phyloP scores from a whole-genome alignment of 2,113 vertebrate species.

The Ophiodon elongatus region DNA sequence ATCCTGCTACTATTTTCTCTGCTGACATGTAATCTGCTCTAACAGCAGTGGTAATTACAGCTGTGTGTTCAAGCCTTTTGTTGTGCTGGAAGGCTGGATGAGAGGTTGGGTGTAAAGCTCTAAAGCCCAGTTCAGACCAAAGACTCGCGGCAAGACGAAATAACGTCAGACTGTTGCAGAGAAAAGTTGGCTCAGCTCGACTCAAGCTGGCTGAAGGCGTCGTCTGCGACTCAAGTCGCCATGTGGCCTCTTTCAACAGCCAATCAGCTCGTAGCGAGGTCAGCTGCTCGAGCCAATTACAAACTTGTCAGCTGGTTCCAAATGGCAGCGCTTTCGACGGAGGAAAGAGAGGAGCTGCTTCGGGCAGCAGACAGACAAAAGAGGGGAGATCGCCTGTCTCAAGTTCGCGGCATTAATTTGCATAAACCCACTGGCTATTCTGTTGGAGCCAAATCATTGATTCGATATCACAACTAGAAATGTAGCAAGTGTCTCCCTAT shows the following conservation, averaged over 20 bases:
- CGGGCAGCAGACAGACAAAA: no score
- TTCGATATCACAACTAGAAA: no score
- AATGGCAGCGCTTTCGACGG: no score
- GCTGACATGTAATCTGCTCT: constrained; percentile 37
- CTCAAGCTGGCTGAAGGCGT: background rate
- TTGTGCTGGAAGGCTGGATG: background rate
- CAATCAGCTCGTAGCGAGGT: background rate
- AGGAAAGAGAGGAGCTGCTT: no score
- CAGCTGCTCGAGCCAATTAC: no score
- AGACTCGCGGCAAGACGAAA: background rate
- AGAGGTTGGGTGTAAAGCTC: background rate
- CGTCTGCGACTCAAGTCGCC: background rate
- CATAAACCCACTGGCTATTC: no score
- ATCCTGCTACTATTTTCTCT: constrained; percentile 30
- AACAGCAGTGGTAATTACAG: constrained; percentile 20
- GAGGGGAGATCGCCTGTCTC: no score
- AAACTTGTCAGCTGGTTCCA: no score
- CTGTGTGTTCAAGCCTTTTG: constrained; percentile 12
- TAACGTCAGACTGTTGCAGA: background rate
- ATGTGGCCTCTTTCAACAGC: background rate
- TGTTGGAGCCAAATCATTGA: no score
- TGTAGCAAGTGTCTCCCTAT: no score
- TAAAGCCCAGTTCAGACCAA: background rate
- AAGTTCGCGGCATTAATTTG: no score
- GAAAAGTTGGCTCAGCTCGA: background rate